Evolutionary conservation across 2,797 vertebrate genomes (phyloP).

Genomic region (Anguilla megastoma): DNA sequence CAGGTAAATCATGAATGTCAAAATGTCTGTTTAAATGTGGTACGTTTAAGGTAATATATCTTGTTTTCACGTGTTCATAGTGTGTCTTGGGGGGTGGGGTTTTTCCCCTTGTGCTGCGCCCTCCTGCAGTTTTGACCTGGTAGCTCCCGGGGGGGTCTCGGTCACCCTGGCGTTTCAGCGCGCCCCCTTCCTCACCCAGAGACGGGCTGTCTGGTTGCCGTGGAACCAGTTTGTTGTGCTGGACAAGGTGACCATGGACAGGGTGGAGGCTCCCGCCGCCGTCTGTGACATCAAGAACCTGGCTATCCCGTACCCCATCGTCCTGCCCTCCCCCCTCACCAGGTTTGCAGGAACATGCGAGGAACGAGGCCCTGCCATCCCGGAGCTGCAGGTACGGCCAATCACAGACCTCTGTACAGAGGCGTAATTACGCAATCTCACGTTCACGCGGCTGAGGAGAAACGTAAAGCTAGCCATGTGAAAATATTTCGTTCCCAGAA

Average conservation of each 20-base stretch:
- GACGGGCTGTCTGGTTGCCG: conserved; percentile 81
- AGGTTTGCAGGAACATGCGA: conserved; percentile 80
- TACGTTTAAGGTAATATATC: not conserved
- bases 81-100: not conserved
- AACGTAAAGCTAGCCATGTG: not conserved
- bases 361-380: conserved; percentile 79
- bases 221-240: conserved; percentile 85
- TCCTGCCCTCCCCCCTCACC: conserved; percentile 82
- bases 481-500: not conserved
- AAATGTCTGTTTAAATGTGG: not conserved
- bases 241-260: conserved; percentile 82
- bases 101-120: not conserved
- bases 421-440: not conserved
- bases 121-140: conserved; percentile 80
- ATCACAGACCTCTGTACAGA: not conserved
- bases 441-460: not conserved
- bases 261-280: conserved; percentile 59
- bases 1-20: not conserved
- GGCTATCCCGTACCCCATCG: conserved; percentile 79
- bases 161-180: conserved; percentile 81
- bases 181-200: conserved; percentile 80
- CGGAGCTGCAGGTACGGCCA: conserved; percentile 79
- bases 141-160: conserved; percentile 81
- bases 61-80: not conserved
- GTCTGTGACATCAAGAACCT: conserved; percentile 78